Evolutionary conservation across 2,113 vertebrate species (phyloP).

Genomic region (Hypanus sabinus): DNA sequence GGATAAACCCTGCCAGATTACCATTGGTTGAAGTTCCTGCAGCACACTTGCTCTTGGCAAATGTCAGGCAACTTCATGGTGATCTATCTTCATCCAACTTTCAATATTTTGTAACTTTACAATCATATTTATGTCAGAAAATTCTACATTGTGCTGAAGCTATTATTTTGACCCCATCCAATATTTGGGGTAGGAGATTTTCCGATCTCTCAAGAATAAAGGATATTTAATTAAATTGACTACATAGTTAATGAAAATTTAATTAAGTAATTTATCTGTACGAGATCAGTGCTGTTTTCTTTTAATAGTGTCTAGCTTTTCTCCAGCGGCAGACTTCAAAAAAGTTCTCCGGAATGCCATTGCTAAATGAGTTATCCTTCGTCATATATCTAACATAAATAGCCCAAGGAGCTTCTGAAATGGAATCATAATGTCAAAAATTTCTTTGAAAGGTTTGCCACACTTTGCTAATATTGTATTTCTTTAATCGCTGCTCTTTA

Average conservation of each 20-base stretch:
- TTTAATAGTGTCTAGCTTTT: constrained; percentile 70
- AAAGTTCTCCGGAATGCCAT: constrained; percentile 70
- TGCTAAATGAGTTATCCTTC: constrained; percentile 81
- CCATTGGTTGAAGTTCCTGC: background rate
- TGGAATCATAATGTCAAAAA: constrained; percentile 72
- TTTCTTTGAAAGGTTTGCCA: constrained; percentile 73
- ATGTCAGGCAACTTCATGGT: background rate
- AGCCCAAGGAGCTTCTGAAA: constrained; percentile 64
- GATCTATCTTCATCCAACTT: background rate
- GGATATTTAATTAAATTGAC: constrained; percentile 35
- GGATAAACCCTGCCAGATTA: background rate
- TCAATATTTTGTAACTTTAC: background rate
- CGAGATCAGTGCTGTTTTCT: constrained; percentile 65
- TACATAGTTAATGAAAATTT: constrained; percentile 55
- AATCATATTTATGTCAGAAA: background rate
- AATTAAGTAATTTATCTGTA: constrained; percentile 72
- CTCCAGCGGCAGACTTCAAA: constrained; percentile 75
- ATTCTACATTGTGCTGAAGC: background rate
- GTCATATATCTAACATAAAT: constrained; percentile 81
- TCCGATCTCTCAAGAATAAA: constrained; percentile 11
- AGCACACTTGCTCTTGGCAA: background rate
- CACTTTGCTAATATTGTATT: constrained; percentile 77
- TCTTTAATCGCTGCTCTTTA: constrained; percentile 78
- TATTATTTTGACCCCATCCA: background rate
- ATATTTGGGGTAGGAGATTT: background rate